phyloP scores from a whole-genome alignment of 2,113 vertebrate genomes.

The Anarhynchus alexandrinus region DNA sequence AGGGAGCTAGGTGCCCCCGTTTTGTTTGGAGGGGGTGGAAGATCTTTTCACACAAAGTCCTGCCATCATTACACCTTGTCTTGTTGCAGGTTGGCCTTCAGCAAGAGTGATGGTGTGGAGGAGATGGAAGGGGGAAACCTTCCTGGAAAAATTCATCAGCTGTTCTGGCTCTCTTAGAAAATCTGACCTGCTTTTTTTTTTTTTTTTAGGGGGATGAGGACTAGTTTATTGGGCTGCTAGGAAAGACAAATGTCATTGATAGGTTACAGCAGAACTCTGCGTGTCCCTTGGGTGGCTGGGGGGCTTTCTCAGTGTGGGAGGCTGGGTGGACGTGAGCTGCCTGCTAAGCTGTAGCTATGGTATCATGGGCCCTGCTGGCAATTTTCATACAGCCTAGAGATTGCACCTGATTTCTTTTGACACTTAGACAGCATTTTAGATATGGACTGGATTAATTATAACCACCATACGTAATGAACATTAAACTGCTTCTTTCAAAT shows the following conservation, averaged over 20 bases:
- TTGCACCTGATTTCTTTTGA: neutral
- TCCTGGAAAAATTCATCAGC: neutral
- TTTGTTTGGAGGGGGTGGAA: neutral
- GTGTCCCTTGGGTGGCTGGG: neutral
- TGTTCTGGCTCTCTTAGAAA: neutral
- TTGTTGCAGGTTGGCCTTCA: neutral
- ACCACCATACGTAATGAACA: neutral
- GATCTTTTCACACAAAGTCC: neutral
- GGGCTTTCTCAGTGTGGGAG: neutral
- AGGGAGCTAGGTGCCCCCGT: fast-evolving
- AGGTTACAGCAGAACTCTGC: neutral
- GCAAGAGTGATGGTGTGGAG: neutral
- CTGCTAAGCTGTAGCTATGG: neutral
- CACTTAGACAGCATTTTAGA: neutral
- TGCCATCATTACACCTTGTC: neutral
- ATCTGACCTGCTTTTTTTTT: neutral
- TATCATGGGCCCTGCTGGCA: neutral
- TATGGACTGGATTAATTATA: neutral
- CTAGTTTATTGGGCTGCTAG: neutral
- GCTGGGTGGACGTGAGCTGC: neutral
- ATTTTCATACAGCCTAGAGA: neutral
- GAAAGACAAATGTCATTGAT: neutral
- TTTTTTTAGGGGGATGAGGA: neutral
- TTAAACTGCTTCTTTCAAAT: neutral
- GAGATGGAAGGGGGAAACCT: neutral